Base-by-base conservation (phyloP, 2,888 invertebrate genomes). In the Carterocephalus palaemon region DNA sequence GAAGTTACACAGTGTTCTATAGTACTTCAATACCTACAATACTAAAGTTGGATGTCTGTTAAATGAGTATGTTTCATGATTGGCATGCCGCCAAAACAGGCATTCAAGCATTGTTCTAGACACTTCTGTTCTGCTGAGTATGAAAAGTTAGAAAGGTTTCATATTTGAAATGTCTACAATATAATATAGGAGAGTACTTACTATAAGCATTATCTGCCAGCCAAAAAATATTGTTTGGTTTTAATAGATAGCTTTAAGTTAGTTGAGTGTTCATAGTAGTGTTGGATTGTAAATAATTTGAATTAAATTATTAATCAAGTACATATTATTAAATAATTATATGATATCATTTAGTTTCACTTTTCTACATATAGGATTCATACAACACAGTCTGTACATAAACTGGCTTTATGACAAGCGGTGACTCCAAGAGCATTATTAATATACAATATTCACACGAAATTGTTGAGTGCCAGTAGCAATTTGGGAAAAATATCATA, bases 151-250 rank as follows among this genome's bases (percentile, higher is more conserved):
- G 36, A 24, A 20, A 42, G 13, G 23, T 29, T 23, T 4, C 12
- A 28, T 29, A n/a, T 43, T 10, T n/a, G 24, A 24, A 24, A 24
- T 31, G 8, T 31, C 45, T 45, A 45, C 31, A 19, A 43, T 10
- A 36, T 45, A 45, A 45, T 37, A 45, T 24, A 37, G 37, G 29
- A 37, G 31, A 37, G 45, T 45, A 45, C 45, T 45, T 45, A 45
- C 45, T 45, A 45, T 45, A 45, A 45, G 45, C 45, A 45, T 45
- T 45, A 45, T 45, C 45, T 45, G 45, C 45, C 45, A 45, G 45
- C 45, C 45, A 38, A 45, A 45, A 45, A 45, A 45, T 45, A 43
- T 43, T 16, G 31, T 31, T 15, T 31, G n/a, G 37, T 45, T 45
- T 45, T 45, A 45, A 45, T 45, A 45, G 10, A 45, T 24, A 36